Evolutionary conservation across 2,888 invertebrate genomes (phyloP), one percentile per base, ranked within the genome.

Genomic region (Abrostola triplasia): DNA sequence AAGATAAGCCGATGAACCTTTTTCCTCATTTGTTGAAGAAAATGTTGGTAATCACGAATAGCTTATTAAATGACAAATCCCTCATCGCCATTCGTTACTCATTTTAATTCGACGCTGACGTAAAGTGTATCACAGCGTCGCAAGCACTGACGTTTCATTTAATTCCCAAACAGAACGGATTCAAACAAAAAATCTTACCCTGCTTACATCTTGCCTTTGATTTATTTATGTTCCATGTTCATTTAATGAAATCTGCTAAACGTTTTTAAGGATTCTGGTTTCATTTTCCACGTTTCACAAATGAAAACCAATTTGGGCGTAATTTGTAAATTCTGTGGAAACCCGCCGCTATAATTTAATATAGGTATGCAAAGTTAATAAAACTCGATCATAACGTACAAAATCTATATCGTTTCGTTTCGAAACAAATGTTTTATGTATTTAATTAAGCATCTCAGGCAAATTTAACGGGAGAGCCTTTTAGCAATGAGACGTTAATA

Each of bases 401-500:
- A 60, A 76, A 38, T 51, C 36, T 53, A 48, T 68, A 48, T 53
- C 67, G 71, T 64, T 56, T 48, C 41, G 47, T 65, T 60, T 50
- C 38, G 42, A 68, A 59, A 54, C 62, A 55, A 57, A 64, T 68
- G 59, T 66, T 67, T 70, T 65, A 57, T 51, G 41, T 35, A 53
- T 58, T 78, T 80, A 77, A 78, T 77, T 69, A 77, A 64, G 62
- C 48, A 53, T 41, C 55, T 64, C 53, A 60, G 44, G 56, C 56
- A 49, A 68, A 64, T 72, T 70, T 54, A 66, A 69, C 51, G 66
- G 54, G 69, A 73, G 80, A 67, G 62, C 65, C 67, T 79, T 65
- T 70, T 64, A 77, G 64, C 55, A 69, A 73, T 75, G 76, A 77
- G 59, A 73, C 59, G 67, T 65, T 70, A 70, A 77, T 72, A 57